Base-by-base conservation (phyloP, 2,797 vertebrate genomes). In the Tapera naevia region DNA sequence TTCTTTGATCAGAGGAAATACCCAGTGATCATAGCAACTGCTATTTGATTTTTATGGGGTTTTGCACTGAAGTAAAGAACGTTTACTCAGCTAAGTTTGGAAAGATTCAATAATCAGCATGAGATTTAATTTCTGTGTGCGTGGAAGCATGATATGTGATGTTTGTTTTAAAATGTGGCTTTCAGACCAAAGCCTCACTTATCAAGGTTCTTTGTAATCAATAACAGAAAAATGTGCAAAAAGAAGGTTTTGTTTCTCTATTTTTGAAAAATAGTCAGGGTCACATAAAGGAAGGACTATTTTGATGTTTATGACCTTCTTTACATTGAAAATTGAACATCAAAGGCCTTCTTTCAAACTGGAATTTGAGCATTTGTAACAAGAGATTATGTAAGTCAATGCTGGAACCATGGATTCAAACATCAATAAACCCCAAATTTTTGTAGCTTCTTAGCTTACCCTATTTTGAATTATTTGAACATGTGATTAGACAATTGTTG, bases 71-170 rank as follows among this genome's bases (percentile, higher is more conserved):
- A 87, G 81, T 60, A 80, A 82, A 35, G 53, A 70, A 73, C 82
- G 45, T 92, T 83, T 87, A 87, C 65, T 70, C 25, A 91, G 69
- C 71, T 93, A 33, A n/a, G 56, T 67, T 81, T 39, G 39, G 58
- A 94, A 89, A 91, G 71, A 75, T 92, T 87, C 60, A 85, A 45
- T 89, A 89, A 92, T 91, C 80, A 82, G 76, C 27, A 73, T 9
- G 67, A 92, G 84, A 80, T 92, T 92, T 94, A 91, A 92, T 94
- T 92, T 92, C 67, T 92, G 46, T 87, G 81, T 87, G 60, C 48
- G 41, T 24, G 54, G 89, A 92, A 85, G 74, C 35, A 5, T 64
- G 86, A 35, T 45, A 76, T 50, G 45, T 2, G 8, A 89, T 60
- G 64, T 23, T 56, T 92, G 39, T 85, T 91, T 76, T 28, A 76